Evolutionary conservation across 2,888 invertebrate species (phyloP), one percentile per base, ranked within the genome.

Genomic region (Darwinula stevensoni): DNA sequence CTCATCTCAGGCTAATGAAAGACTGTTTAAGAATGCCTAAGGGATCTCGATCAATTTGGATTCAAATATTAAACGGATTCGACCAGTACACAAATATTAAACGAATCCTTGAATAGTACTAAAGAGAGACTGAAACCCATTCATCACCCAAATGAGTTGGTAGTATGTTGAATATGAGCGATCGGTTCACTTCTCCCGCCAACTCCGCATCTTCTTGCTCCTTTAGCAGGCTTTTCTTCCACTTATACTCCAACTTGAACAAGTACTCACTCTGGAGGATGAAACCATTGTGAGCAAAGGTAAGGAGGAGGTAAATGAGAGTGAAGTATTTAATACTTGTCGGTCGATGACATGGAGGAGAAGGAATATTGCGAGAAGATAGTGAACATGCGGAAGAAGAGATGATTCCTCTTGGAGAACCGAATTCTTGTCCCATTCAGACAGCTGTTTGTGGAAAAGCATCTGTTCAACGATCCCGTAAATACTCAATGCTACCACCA

Each of bases 131-230:
- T n/a, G n/a, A n/a, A n/a, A n/a, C n/a, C n/a, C n/a, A n/a, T n/a
- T n/a, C n/a, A n/a, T n/a, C n/a, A n/a, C 75, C 84, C 39, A 91
- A 88, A 51, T 86, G 84, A 14, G 67, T 65, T 1, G 91, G 91
- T 26, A 91, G 56, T 44, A 91, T 88, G 48, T 91, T 91, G 44
- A 76, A 68, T 26, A 91, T 59, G 18, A 91, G 57, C 51, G 80
- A 66, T 43, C 71, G 75, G 50, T 86, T 88, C 1, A 84, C 71
- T 41, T 67, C 67, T 39, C 78, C 66, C 48, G 73, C 75, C n/a
- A 67, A 67, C 41, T 71, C 64, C 1, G 78, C 78, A 49, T 82
- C 73, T 39, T 69, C 63, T 49, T 80, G 74, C 46, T 86, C 84
- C 39, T 66, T 64, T 33, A 59, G 57, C 36, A 71, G 54, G 42